These are phyloP conservation scores for Sminthurides aquaticus DNA, from an alignment of 2,888 invertebrate genomes.

Conservation along the genomic window DNA sequence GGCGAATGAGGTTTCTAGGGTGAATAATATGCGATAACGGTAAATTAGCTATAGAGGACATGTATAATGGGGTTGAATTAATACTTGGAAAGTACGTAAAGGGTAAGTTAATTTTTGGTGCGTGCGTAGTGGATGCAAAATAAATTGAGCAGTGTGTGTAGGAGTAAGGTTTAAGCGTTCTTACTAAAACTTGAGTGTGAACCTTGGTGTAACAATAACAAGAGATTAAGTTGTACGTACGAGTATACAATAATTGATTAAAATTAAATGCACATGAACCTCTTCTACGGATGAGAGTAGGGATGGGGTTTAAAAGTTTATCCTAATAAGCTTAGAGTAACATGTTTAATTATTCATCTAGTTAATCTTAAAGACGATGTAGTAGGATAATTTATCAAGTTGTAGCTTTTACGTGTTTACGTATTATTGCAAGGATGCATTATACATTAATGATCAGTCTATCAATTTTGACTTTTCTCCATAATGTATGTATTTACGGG, in stretches of 20 bases:
- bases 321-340: not conserved
- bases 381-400: not conserved
- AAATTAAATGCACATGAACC: not conserved
- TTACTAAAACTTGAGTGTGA: constrained; percentile 7
- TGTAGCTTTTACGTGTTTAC: constrained; percentile 1
- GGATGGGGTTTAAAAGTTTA: too few relatives aligned
- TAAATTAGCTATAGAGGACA: too few relatives aligned
- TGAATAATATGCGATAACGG: too few relatives aligned
- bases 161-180: not conserved
- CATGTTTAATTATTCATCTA: too few relatives aligned
- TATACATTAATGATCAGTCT: constrained; percentile 19
- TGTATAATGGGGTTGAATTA: too few relatives aligned
- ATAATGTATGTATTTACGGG: not conserved
- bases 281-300: not conserved
- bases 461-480: constrained; percentile 23
- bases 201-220: constrained; percentile 4
- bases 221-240: not conserved
- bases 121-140: too few relatives aligned
- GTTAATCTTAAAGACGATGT: not conserved
- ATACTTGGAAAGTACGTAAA: too few relatives aligned
- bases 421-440: constrained; percentile 23
- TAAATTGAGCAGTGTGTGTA: too few relatives aligned
- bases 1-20: too few relatives aligned
- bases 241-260: not conserved
- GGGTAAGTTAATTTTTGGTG: too few relatives aligned